phyloP scores from a whole-genome alignment of 2,888 invertebrate genomes.

The Eurytoma californica region DNA sequence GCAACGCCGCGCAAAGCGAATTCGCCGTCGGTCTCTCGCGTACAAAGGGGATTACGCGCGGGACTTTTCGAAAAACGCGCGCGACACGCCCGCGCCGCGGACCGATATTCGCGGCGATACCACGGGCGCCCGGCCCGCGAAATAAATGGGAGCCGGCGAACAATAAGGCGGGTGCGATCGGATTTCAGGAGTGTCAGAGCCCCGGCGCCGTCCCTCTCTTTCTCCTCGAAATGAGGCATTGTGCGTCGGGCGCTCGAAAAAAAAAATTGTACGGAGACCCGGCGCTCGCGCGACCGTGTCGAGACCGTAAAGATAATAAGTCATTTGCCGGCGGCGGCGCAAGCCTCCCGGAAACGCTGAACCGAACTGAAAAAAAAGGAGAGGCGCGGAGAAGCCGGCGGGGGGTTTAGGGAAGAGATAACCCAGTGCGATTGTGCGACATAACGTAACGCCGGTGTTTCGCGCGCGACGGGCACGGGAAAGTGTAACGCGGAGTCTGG shows the following conservation, averaged over 20 bases:
- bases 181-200: constrained; percentile 30
- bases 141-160: constrained; percentile 27
- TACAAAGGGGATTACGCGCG: neutral
- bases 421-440: constrained; percentile 39
- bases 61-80: constrained; percentile 31
- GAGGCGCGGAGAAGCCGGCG: neutral
- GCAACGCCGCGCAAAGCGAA: too few relatives aligned
- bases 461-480: constrained; percentile 21
- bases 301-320: constrained; percentile 54
- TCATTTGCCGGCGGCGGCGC: constrained; percentile 30
- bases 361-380: constrained; percentile 18
- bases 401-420: constrained; percentile 12
- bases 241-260: constrained; percentile 9
- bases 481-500: constrained; percentile 51
- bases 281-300: constrained; percentile 15
- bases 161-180: constrained; percentile 31
- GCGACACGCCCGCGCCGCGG: constrained; percentile 7
- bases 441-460: constrained; percentile 25
- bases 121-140: neutral
- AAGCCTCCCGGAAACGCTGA: constrained; percentile 31
- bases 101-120: neutral
- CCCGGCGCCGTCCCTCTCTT: neutral
- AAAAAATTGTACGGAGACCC: neutral
- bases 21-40: neutral
- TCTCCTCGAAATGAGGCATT: constrained; percentile 30